phyloP scores from a whole-genome alignment of 2,113 vertebrate species.

The Platichthys flesus region DNA sequence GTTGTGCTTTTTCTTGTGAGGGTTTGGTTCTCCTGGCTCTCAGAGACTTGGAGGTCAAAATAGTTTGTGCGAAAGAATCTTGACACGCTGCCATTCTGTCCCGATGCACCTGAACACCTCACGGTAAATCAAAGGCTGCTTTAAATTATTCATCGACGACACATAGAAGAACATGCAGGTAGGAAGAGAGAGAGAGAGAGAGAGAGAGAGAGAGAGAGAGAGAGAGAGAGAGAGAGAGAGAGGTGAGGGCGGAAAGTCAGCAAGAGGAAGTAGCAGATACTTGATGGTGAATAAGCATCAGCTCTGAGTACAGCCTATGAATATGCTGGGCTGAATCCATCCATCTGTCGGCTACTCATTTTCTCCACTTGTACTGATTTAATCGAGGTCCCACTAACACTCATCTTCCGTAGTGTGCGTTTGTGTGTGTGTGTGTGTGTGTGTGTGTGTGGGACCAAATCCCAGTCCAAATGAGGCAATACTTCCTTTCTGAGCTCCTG shows the following conservation, averaged over 20 bases:
- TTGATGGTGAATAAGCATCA: constrained; percentile 8
- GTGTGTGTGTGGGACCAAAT: not conserved
- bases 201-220: not conserved
- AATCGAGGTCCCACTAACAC: constrained; percentile 17
- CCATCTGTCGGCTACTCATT: constrained; percentile 44
- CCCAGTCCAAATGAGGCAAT: too few species aligned
- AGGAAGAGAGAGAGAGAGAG: not conserved
- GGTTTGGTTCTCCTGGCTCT: not conserved
- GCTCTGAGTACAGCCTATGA: constrained; percentile 7
- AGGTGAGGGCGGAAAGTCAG: constrained; percentile 6
- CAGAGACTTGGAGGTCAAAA: not conserved
- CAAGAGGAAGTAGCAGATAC: constrained; percentile 40
- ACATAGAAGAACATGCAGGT: not conserved
- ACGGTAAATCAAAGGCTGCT: constrained; percentile 12
- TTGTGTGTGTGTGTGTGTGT: not conserved
- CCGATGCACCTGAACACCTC: not conserved
- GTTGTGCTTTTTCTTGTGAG: not conserved
- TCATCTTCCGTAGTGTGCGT: not conserved
- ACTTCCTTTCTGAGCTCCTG: too few species aligned
- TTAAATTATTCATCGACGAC: constrained; percentile 16
- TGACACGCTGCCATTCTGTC: constrained; percentile 4
- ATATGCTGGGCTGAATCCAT: constrained; percentile 29
- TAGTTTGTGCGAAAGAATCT: constrained; percentile 17
- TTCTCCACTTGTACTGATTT: constrained; percentile 27
- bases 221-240: not conserved